Base-by-base conservation (phyloP, 2,113 vertebrate genomes). In the Epinephelus lanceolatus region DNA sequence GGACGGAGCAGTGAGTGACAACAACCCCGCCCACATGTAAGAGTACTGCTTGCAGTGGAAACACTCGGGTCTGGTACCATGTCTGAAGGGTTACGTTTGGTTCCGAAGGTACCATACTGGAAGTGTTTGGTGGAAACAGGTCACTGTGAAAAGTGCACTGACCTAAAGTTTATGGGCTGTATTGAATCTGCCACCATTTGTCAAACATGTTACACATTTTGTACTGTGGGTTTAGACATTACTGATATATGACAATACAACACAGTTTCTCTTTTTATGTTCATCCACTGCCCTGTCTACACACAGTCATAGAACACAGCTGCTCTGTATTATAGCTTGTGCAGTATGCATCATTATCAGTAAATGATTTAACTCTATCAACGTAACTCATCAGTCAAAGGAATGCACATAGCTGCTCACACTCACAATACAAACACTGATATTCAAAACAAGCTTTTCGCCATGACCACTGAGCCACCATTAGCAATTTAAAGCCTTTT, bases 401-500 rank as follows among this genome's bases (percentile, higher is more conserved):
- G 5, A 37, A 51, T 62, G 27, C 19, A 17, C 11, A 3, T n/a
- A 4, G 3, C 7, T 53, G 12, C 51, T 70, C 49, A n/a, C 19
- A 17, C 18, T 37, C 17, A 14, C 4, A 23, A 33, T 42, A 42
- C 10, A 1, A 23, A 65, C 21, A 49, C 8, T 67, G 42, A 27
- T 49, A 27, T 30, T n/a, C 12, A 37, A n/a, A 55, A 27, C 65
- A 19, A 40, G 49, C 23, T 33, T 21, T 19, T 12, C 30, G 33
- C 33, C 56, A 17, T 42, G 8, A 66, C 8, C 6, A 45, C 49
- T 63, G 11, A 76, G 37, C 45, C 40, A 67, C 17, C 9, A 15
- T 37, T 55, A 40, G 10, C 52, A 65, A 80, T 23, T 13, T 42
- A 53, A 70, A 78, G 6, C 18, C 12, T 75, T 47, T 70, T 42